Base-by-base conservation (phyloP, 2,113 vertebrate genomes). In the Eurypyga helias region DNA sequence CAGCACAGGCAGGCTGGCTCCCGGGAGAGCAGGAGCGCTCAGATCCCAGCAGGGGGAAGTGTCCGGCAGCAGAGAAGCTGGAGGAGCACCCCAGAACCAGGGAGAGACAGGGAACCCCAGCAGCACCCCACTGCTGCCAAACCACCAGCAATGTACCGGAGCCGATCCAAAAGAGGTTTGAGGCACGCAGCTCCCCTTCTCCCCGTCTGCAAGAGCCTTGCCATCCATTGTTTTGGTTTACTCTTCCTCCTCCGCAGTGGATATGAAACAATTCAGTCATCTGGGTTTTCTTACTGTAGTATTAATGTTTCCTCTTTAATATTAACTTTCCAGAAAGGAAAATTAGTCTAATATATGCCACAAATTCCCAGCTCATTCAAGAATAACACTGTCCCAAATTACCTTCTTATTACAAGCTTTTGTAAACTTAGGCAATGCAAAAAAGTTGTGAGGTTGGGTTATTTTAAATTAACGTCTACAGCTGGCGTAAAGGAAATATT, bases 241-340 rank as follows among this genome's bases (percentile, higher is more conserved):
- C n/a, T 17, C 87, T 65, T 83, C 70, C 66, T 87, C 57, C 48
- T 86, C 55, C 3, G 0, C 57, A 16, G 49, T 69, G 69, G 54
- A 67, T 48, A 62, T 28, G 38, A 86, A 81, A 60, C 38, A 75
- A 89, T 57, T 71, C 2, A 79, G 58, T 72, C 87, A 93, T 91
- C 93, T 93, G 87, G 91, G 87, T 91, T 95, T 94, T 86, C 82
- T 95, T 96, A 91, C 46, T 66, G 66, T n/a, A 90, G 73, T 69
- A 87, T 58, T 65, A 90, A 67, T 3, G 7, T 67, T 95, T 93
- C 93, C 83, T 76, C 45, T 89, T 83, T 72, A 94, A 91, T 84
- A 91, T 75, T 95, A 95, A 84, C 80, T 87, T 91, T 91, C 89
- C 81, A 79, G 84, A 84, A 72, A 89, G 77, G 57, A 94, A 97